phyloP scores from a whole-genome alignment of 2,888 invertebrate species.

The Morpho helenor region DNA sequence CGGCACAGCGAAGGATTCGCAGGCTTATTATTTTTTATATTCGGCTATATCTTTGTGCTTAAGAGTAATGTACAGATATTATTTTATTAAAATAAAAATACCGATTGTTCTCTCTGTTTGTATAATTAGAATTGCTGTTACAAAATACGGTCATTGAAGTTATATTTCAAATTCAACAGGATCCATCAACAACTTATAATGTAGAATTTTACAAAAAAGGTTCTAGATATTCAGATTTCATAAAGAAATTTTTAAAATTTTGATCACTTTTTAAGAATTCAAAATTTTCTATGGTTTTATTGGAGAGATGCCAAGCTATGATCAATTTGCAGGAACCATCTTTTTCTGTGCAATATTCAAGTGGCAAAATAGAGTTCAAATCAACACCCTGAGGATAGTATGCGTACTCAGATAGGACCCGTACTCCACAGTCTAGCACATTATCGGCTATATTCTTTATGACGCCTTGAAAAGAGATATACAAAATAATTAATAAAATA shows the following conservation, averaged over 20 bases:
- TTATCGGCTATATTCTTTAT: conserved; percentile 52
- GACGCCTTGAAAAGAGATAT: conserved; percentile 39
- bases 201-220: neutral
- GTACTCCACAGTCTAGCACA: conserved; percentile 47
- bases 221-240: conserved; percentile 22
- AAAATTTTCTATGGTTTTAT: conserved; percentile 59
- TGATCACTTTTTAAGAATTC: conserved; percentile 58
- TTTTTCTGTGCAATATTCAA: conserved; percentile 58
- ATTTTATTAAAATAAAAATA: too few species aligned
- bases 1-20: too few species aligned
- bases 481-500: neutral
- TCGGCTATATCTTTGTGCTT: too few species aligned
- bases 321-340: conserved; percentile 58
- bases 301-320: conserved; percentile 64
- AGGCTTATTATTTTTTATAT: too few species aligned
- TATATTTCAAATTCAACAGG: too few species aligned
- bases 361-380: conserved; percentile 37
- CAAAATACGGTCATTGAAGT: too few species aligned
- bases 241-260: conserved; percentile 49
- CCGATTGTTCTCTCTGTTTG: too few species aligned
- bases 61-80: too few species aligned
- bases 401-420: conserved; percentile 57
- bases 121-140: too few species aligned
- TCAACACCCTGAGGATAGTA: conserved; percentile 52
- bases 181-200: too few species aligned